Evolutionary conservation across 2,113 vertebrate species (phyloP), one percentile per base, ranked within the genome.

Genomic region (Chauna torquata): DNA sequence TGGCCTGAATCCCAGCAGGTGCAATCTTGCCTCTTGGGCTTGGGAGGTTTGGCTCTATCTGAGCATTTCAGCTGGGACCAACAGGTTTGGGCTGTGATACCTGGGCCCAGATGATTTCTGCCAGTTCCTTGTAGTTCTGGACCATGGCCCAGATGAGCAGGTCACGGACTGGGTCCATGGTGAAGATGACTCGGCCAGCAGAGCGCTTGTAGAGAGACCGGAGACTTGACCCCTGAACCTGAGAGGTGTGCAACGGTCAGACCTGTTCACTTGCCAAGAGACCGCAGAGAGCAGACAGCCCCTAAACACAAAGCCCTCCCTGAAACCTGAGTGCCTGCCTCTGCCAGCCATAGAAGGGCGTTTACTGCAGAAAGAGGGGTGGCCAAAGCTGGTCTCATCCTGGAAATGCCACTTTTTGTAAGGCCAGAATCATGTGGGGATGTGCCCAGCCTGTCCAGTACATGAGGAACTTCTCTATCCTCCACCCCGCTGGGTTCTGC

Each of bases 121-220:
- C 98, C 97, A 99, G 95, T 80, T 99, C 98, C 94, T 74, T 98
- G 54, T 97, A 98, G 96, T 99, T 99, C 98, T 99, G 99, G n/a
- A 99, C 92, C 1, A 99, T 75, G 25, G 99, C 98, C 99, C 99
- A 99, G 58, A 99, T 99, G 86, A 99, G 99, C 44, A 99, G 98
- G 90, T 99, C 99, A 0, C 98, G 98, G 25, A 98, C 91, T 0
- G 98, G 98, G 72, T 99, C 98, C 86, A 95, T 96, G 69, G 98
- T 98, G 95, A 98, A 98, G 80, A 95, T 65, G 28, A 68, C 68
- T 2, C 96, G 95, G 58, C 90, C 82, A 0, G 96, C 34, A 3
- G 98, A 95, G 36, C 91, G 95, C 69, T 97, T 98, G 94, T 96
- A 96, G 71, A 96, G 94, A 45, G 98, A 97, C 13, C 91, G 95